Conservation (phyloP, 92 coral and sea anemone genomes). For the Chrysogorgia sp. region DNA sequence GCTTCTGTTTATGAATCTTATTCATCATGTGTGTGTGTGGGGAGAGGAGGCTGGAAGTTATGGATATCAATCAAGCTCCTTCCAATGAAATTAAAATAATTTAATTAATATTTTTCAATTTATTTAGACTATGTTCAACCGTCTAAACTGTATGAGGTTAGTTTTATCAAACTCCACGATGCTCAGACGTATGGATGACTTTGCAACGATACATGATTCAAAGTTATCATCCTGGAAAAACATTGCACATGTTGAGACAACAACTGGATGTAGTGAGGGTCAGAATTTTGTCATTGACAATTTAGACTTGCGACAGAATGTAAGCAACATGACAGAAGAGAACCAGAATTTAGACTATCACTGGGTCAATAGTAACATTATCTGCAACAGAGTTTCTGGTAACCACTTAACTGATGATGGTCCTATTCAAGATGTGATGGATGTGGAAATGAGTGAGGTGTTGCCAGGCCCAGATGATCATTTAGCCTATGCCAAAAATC, state of each 20-base stretch:
- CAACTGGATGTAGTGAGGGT: constrained; percentile 5
- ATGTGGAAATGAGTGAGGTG: constrained; percentile 54
- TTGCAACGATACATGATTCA: constrained; percentile 25
- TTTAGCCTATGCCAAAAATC: constrained; percentile 40
- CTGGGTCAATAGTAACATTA: constrained; percentile 57
- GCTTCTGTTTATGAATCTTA: no score
- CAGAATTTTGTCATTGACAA: constrained; percentile 34
- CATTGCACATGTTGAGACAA: background rate
- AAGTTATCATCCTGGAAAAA: constrained; percentile 11
- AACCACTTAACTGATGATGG: constrained; percentile 39
- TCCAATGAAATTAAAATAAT: background rate
- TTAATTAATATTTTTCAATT: background rate
- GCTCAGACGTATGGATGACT: constrained; percentile 31
- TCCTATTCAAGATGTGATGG: constrained; percentile 46
- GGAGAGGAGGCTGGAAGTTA: no score
- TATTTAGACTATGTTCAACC: constrained; percentile 18
- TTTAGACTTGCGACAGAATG: constrained; percentile 18
- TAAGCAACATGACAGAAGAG: constrained; percentile 32
- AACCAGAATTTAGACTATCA: constrained; percentile 66
- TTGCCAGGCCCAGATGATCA: constrained; percentile 58
- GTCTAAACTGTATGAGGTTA: constrained; percentile 36
- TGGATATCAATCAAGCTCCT: no score
- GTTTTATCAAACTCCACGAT: constrained; percentile 33
- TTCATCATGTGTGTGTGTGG: no score
- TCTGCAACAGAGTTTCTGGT: constrained; percentile 56